Percentiles rank a stretch among this genome's conserved stretches.
Conservation (phyloP, 2,797 vertebrate genomes). For the Anolis apletophallus region DNA sequence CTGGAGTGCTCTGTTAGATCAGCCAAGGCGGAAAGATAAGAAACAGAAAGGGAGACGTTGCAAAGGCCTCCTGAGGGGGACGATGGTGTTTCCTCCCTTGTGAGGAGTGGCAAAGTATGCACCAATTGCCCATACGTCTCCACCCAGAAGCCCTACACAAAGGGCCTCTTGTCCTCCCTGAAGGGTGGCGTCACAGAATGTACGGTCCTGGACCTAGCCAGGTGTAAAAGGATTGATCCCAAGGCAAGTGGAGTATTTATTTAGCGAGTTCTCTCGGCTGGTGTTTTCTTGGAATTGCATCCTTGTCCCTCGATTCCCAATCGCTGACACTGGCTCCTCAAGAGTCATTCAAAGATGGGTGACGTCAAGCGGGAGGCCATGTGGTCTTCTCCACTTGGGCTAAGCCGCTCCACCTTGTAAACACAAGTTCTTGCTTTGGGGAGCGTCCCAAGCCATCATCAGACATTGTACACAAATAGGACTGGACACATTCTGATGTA, state of each 20-base stretch:
- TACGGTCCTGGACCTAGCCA: background rate
- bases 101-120: accelerated
- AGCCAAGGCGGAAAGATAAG: background rate
- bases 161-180: background rate
- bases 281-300: slow-evolving; percentile 25
- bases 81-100: accelerated
- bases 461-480: accelerated
- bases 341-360: slow-evolving; percentile 32
- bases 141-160: background rate
- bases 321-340: background rate
- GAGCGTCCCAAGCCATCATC: too few relatives aligned
- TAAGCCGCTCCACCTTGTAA: background rate
- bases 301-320: slow-evolving; percentile 44
- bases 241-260: slow-evolving; percentile 52
- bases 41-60: background rate
- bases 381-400: background rate
- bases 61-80: background rate
- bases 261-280: slow-evolving; percentile 37
- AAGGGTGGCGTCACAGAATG: accelerated
- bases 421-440: background rate
- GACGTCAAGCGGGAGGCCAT: background rate
- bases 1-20: too few relatives aligned
- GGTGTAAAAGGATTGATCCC: slow-evolving; percentile 23
- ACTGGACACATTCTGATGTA: too few relatives aligned
- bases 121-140: background rate